Percentiles rank a stretch among this genome's conserved stretches.
These are phyloP conservation scores for Prosapia bicincta DNA, from an alignment of 2,888 invertebrate species.

Conservation along the genomic window DNA sequence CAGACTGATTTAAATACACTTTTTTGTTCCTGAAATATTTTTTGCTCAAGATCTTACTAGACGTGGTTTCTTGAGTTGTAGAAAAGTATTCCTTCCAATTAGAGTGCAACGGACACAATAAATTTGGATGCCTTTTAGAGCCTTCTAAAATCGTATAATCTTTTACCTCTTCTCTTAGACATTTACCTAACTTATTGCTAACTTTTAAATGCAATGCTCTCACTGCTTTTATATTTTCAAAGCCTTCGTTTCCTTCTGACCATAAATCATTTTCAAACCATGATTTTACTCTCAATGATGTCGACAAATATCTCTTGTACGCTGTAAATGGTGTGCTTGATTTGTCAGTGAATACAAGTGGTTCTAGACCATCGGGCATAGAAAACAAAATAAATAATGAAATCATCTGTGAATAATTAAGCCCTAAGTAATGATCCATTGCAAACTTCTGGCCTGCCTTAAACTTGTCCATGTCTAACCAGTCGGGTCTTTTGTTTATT, in stretches of 20 bases:
- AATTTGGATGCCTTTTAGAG: constrained; percentile 9
- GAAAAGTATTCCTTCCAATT: constrained; percentile 25
- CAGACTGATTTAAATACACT: constrained; percentile 49
- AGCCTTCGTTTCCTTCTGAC: constrained; percentile 46
- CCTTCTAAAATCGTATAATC: constrained; percentile 30
- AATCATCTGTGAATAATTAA: constrained; percentile 45
- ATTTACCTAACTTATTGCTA: constrained; percentile 40
- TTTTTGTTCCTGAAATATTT: not conserved
- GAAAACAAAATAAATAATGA: constrained; percentile 48
- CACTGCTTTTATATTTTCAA: constrained; percentile 48
- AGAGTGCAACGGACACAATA: constrained; percentile 23
- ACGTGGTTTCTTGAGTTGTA: constrained; percentile 32
- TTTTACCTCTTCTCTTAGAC: constrained; percentile 37
- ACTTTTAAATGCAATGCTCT: constrained; percentile 47
- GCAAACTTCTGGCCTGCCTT: constrained; percentile 50
- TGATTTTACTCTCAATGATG: constrained; percentile 46
- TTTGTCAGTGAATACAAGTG: constrained; percentile 49
- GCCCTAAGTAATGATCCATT: constrained; percentile 44
- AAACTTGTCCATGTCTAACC: constrained; percentile 49
- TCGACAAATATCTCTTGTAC: constrained; percentile 50
- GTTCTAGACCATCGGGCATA: constrained; percentile 46
- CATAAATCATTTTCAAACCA: constrained; percentile 54
- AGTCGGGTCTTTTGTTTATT: constrained; percentile 43
- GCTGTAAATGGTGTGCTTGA: constrained; percentile 50
- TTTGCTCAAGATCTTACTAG: not conserved